Conservation (phyloP, 2,888 invertebrate genomes). For the Luperina testacea region DNA sequence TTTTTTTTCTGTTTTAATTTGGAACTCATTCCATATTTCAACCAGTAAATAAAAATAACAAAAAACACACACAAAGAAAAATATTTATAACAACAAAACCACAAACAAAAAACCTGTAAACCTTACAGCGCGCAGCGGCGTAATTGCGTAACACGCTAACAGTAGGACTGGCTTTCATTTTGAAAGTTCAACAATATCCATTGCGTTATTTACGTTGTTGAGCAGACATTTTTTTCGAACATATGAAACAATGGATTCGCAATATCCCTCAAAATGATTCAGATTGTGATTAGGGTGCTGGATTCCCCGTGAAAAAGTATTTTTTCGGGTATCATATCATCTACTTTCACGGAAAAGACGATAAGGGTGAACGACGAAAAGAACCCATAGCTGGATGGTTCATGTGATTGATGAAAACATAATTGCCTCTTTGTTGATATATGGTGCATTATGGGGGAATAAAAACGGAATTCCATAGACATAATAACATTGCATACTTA, state of each 20-base stretch:
- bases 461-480: neutral
- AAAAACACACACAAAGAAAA: too few relatives aligned
- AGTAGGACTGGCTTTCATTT: too few relatives aligned
- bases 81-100: neutral
- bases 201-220: too few relatives aligned
- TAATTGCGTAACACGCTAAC: too few relatives aligned
- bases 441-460: neutral
- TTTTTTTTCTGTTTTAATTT: too few relatives aligned
- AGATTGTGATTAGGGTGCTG: neutral
- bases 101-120: neutral
- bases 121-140: neutral
- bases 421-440: slow-evolving; percentile 19
- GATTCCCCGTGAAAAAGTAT: neutral
- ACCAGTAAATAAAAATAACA: too few relatives aligned
- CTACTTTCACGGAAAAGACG: neutral
- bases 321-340: slow-evolving; percentile 2
- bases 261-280: neutral
- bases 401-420: slow-evolving; percentile 30
- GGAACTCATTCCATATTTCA: neutral
- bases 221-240: too few relatives aligned
- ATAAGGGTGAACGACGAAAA: slow-evolving; percentile 15
- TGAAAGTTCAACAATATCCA: too few relatives aligned
- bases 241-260: too few relatives aligned
- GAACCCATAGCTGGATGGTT: neutral
- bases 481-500: neutral